A percentile compares a stretch with the other conserved stretches of the same genome.
Evolutionary conservation across 1,140 invertebrate species (phyloP).

Genomic region (Caenorhabditis inopinata): DNA sequence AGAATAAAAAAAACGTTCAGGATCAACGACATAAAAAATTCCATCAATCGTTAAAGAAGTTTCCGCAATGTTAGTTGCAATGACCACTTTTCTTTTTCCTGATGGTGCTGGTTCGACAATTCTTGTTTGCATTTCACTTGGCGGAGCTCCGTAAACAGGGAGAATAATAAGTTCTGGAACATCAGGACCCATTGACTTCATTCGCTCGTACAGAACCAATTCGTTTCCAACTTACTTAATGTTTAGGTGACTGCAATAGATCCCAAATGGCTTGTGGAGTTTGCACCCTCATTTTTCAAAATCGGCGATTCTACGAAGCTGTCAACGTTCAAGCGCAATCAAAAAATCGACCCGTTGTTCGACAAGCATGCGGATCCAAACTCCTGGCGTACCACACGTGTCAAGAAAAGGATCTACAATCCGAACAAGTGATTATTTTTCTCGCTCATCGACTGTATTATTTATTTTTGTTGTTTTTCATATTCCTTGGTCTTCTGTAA

Average conservation of each 20-base stretch:
- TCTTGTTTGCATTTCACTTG: slow-evolving; percentile 98
- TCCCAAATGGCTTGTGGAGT: slow-evolving; percentile 98
- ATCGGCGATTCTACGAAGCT: slow-evolving; percentile 98
- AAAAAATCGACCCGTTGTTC: slow-evolving; percentile 92
- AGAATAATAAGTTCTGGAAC: slow-evolving; percentile 95
- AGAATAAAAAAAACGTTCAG: too few species aligned
- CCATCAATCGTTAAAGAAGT: slow-evolving; percentile 98
- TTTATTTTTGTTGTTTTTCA: neutral
- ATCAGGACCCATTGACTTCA: slow-evolving; percentile 94
- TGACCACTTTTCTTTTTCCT: slow-evolving; percentile 94
- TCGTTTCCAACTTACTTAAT: neutral
- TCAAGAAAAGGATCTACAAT: slow-evolving; percentile 72
- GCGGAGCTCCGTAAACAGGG: slow-evolving; percentile 94
- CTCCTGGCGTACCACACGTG: slow-evolving; percentile 95
- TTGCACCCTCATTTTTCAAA: slow-evolving; percentile 97
- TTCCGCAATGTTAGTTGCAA: slow-evolving; percentile 99
- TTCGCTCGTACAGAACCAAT: slow-evolving; percentile 86
- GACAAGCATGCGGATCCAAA: slow-evolving; percentile 99
- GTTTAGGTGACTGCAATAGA: slow-evolving; percentile 82
- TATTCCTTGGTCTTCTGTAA: neutral
- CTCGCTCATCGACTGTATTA: neutral
- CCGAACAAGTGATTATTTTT: slow-evolving; percentile 59
- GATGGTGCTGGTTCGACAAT: slow-evolving; percentile 98
- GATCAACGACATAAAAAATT: slow-evolving; percentile 98
- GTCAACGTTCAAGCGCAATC: slow-evolving; percentile 98